Percentiles rank a stretch among this genome's conserved stretches.
phyloP scores from a whole-genome alignment of 2,888 invertebrate species.

The Calliopum simillimum region DNA sequence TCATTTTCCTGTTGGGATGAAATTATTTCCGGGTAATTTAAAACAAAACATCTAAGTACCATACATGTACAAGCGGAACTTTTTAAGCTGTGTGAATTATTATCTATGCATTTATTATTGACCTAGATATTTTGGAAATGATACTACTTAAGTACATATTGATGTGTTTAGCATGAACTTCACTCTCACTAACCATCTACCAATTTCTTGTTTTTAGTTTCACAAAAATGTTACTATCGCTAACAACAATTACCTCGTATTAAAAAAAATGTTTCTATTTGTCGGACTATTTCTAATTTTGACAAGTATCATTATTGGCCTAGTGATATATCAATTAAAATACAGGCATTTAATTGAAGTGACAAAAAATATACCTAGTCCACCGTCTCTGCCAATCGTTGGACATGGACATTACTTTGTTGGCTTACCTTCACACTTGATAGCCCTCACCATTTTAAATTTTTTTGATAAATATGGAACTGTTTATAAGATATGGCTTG shows the following conservation, averaged over 20 bases:
- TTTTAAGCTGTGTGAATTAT: too few relatives aligned
- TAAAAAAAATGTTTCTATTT: constrained; percentile 50
- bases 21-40: too few relatives aligned
- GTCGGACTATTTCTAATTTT: constrained; percentile 40
- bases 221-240: background rate
- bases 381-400: constrained; percentile 68
- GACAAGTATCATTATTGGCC: constrained; percentile 39
- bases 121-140: too few relatives aligned
- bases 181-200: too few relatives aligned
- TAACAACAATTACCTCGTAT: background rate
- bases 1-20: too few relatives aligned
- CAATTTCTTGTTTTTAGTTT: too few relatives aligned
- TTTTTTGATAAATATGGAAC: constrained; percentile 59
- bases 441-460: constrained; percentile 56
- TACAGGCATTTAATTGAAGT: constrained; percentile 55
- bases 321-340: constrained; percentile 54
- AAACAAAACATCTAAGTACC: too few relatives aligned
- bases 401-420: constrained; percentile 69
- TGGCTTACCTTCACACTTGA: constrained; percentile 65
- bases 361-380: constrained; percentile 55
- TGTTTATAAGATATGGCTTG: constrained; percentile 61
- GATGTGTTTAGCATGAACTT: too few relatives aligned
- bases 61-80: too few relatives aligned
- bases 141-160: too few relatives aligned
- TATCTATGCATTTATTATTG: too few relatives aligned